These are phyloP conservation scores for Argyresthia albistria DNA, from an alignment of 2,888 invertebrate species.

Conservation along the genomic window DNA sequence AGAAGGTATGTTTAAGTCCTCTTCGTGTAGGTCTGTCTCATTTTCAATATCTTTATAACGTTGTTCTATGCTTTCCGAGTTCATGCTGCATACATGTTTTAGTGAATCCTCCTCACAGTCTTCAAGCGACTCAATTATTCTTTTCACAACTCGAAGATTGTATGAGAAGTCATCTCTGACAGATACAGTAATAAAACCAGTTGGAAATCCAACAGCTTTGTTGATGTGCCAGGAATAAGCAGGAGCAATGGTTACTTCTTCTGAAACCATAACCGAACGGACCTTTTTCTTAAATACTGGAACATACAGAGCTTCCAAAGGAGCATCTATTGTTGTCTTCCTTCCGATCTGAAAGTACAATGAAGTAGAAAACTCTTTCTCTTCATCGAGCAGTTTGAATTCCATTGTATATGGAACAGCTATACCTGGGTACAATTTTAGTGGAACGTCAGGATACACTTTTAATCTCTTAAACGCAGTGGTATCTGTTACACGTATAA, in stretches of 20 bases:
- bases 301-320: slow-evolving; percentile 29
- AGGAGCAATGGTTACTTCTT: slow-evolving; percentile 32
- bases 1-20: slow-evolving; percentile 7
- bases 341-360: slow-evolving; percentile 38
- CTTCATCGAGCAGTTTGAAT: slow-evolving; percentile 25
- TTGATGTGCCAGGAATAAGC: slow-evolving; percentile 44
- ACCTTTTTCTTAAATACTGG: slow-evolving; percentile 20
- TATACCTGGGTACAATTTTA: slow-evolving; percentile 42
- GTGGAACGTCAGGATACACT: slow-evolving; percentile 29
- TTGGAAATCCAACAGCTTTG: slow-evolving; percentile 25
- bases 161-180: slow-evolving; percentile 27
- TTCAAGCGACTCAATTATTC: slow-evolving; percentile 14
- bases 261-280: slow-evolving; percentile 23
- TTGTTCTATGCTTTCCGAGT: not conserved
- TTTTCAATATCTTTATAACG: slow-evolving; percentile 11
- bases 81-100: too few species aligned
- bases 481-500: slow-evolving; percentile 29
- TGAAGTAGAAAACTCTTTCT: slow-evolving; percentile 24
- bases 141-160: slow-evolving; percentile 34
- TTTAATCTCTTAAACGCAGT: slow-evolving; percentile 25
- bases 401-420: slow-evolving; percentile 27
- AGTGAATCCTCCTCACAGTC: too few species aligned
- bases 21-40: not conserved
- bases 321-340: slow-evolving; percentile 15
- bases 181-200: slow-evolving; percentile 23